phyloP scores from a whole-genome alignment of 2,888 invertebrate species.

The Latrodectus elegans region DNA sequence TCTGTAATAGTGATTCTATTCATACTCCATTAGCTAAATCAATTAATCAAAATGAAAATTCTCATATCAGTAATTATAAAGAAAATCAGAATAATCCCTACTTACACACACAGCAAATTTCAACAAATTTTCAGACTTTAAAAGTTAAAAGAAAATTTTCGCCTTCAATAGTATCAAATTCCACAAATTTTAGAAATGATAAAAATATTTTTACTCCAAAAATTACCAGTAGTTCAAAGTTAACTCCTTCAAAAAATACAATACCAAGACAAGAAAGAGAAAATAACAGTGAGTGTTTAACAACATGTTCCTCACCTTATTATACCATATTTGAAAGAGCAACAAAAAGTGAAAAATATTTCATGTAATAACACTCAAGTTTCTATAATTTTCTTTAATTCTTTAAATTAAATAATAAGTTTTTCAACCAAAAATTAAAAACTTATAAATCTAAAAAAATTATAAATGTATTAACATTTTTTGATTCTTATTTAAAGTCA shows the following conservation, averaged over 20 bases:
- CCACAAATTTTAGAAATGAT: neutral
- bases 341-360: conserved; percentile 12
- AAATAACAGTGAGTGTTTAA: conserved; percentile 8
- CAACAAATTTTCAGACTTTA: neutral
- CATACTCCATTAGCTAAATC: conserved; percentile 33
- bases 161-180: neutral
- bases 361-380: neutral
- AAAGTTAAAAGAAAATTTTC: conserved; percentile 23
- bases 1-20: neutral
- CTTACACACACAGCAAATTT: neutral
- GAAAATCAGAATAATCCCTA: neutral
- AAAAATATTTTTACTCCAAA: neutral
- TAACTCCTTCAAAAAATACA: too few species aligned
- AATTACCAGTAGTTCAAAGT: neutral
- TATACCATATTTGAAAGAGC: conserved; percentile 38
- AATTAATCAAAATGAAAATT: neutral
- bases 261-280: neutral
- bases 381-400: too few species aligned
- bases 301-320: conserved; percentile 27
- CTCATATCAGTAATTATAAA: neutral
- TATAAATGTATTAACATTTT: too few species aligned
- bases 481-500: too few species aligned
- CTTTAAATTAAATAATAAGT: too few species aligned
- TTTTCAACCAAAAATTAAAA: too few species aligned
- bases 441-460: too few species aligned